Percentiles rank a stretch among this genome's conserved stretches.
Evolutionary conservation across 2,797 vertebrate species (phyloP).

Genomic region (Psittacula derbiana): DNA sequence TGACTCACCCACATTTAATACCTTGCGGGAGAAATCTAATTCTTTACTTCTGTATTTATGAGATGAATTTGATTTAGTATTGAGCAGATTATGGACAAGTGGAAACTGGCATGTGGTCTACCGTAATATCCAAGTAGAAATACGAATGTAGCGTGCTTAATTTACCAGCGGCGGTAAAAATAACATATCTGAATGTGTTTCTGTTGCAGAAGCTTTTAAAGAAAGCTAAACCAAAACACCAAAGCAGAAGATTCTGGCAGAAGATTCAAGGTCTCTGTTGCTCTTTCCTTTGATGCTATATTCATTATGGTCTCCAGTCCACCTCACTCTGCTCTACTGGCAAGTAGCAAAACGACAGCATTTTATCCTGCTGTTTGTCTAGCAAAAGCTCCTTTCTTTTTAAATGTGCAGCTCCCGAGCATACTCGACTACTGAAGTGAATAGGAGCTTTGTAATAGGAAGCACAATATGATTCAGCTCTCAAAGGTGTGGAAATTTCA

Average conservation of each 20-base stretch:
- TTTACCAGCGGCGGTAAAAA: background rate
- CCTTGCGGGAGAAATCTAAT: background rate
- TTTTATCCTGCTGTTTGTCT: background rate
- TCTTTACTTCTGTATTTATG: background rate
- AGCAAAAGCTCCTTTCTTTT: background rate
- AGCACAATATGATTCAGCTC: constrained; percentile 3
- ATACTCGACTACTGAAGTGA: background rate
- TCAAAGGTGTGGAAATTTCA: background rate
- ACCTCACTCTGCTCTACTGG: background rate
- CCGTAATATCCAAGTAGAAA: background rate
- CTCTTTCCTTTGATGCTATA: background rate
- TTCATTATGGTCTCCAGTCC: background rate
- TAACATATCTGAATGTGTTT: background rate
- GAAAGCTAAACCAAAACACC: background rate
- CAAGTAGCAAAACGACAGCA: background rate
- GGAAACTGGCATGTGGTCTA: background rate
- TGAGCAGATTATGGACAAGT: background rate
- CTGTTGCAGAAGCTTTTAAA: background rate
- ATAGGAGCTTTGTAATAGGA: constrained; percentile 12
- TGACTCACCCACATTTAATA: fast-evolving
- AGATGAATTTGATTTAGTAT: background rate
- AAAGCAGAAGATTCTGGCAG: background rate
- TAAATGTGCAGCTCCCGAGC: background rate
- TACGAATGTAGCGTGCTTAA: background rate
- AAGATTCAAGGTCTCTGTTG: background rate